Conservation (phyloP, 2,888 invertebrate genomes). For the Apeira syringaria region DNA sequence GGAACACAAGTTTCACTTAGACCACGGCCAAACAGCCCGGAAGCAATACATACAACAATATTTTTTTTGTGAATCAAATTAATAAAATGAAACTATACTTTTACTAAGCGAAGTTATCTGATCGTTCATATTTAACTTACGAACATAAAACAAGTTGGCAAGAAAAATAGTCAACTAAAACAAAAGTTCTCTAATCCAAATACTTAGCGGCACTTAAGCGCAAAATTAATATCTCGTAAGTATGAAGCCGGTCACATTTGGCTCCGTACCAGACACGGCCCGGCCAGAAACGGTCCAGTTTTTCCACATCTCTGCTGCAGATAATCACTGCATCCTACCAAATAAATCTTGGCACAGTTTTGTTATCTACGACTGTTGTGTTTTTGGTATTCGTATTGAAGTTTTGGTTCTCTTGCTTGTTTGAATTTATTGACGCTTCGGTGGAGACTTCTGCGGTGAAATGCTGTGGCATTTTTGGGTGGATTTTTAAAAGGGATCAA, state of each 20-base stretch:
- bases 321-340: slow-evolving; percentile 23
- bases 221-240: slow-evolving; percentile 28
- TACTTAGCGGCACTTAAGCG: slow-evolving; percentile 24
- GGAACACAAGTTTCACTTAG: too few relatives aligned
- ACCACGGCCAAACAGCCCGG: too few relatives aligned
- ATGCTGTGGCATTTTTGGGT: background rate
- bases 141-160: too few relatives aligned
- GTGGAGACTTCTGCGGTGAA: background rate
- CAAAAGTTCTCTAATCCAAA: slow-evolving; percentile 8
- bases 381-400: slow-evolving; percentile 8
- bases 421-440: slow-evolving; percentile 11
- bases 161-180: background rate
- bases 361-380: slow-evolving; percentile 8
- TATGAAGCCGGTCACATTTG: slow-evolving; percentile 17
- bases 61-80: too few relatives aligned
- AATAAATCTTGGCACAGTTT: slow-evolving; percentile 22
- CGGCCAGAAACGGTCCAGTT: slow-evolving; percentile 12
- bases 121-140: too few relatives aligned
- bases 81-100: too few relatives aligned
- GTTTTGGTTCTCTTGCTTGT: background rate
- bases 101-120: too few relatives aligned
- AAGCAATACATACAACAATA: too few relatives aligned
- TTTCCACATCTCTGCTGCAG: slow-evolving; percentile 12
- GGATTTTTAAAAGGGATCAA: too few relatives aligned
- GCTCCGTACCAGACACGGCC: slow-evolving; percentile 10